Conservation (phyloP, 2,113 vertebrate species). For the Malurus alboscapulatus region DNA sequence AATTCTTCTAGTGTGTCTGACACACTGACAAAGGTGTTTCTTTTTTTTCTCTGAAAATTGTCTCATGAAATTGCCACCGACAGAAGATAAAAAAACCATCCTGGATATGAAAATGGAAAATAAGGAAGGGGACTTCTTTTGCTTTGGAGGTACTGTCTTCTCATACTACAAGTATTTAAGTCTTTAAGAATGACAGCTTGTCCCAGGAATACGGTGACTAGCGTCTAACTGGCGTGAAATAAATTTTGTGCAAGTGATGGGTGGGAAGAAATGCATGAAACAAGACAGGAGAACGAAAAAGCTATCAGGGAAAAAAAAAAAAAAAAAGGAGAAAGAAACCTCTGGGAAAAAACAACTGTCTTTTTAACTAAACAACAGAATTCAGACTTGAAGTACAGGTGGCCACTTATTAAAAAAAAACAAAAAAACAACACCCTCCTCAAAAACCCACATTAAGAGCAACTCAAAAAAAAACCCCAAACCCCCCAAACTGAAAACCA, state of each 20-base stretch:
- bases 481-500: neutral
- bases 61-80: neutral
- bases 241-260: neutral
- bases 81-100: neutral
- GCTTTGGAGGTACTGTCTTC: neutral
- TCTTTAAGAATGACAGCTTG: neutral
- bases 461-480: neutral
- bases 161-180: neutral
- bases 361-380: neutral
- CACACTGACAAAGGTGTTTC: neutral
- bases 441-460: neutral
- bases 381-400: neutral
- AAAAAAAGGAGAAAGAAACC: neutral
- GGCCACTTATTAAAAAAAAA: neutral
- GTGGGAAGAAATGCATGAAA: neutral
- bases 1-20: neutral
- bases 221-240: neutral
- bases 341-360: rapidly evolving
- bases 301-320: neutral
- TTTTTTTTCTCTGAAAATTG: neutral
- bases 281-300: neutral
- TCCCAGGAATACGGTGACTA: neutral
- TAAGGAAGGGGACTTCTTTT: neutral
- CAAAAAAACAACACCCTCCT: neutral
- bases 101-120: neutral